Evolutionary conservation across 2,113 vertebrate genomes (phyloP), one percentile per base, ranked within the genome.

Genomic region (Oceanodroma tethys): DNA sequence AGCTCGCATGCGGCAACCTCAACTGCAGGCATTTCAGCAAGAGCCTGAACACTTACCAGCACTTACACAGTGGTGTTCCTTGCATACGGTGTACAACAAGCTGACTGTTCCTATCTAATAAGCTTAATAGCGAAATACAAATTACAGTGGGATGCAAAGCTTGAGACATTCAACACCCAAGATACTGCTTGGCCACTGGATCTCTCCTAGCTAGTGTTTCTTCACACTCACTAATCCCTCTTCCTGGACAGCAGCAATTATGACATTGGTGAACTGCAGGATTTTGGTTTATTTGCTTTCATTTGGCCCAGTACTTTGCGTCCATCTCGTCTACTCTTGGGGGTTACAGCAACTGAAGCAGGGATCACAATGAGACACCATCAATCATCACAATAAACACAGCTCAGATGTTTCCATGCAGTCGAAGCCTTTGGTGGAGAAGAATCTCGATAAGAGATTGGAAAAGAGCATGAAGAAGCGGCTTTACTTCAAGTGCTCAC

Each of bases 51-150:
- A 21, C 29, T 74, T 38, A 47, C 63, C 91, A 59, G 86, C 89
- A 78, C 63, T 81, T 40, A 55, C 75, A 27, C 63, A 85, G 85
- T 5, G 3, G 89, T 11, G 36, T 26, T 48, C 86, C 89, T 55
- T 4, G 48, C 78, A 66, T 5, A 15, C 3, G 1, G 81, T 1
- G 1, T 16, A 50, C 14, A 75, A 60, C 16, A 13, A 84, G 56
- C 84, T 74, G 91, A 52, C 81, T 95, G 70, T 4, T 94, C 50
- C 93, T 17, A 79, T 48, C 87, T 58, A n/a, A 58, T 56, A 79
- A 89, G 68, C 66, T 81, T 60, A 94, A 90, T 40, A 89, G 95
- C 87, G 90, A 93, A 96, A 95, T 94, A 97, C 90, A 96, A 93
- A 91, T 93, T 90, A 85, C 52, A 90, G 90, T 58, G 74, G 78